These are phyloP conservation scores for Scortum barcoo DNA, from an alignment of 2,113 vertebrate species.

Conservation along the genomic window DNA sequence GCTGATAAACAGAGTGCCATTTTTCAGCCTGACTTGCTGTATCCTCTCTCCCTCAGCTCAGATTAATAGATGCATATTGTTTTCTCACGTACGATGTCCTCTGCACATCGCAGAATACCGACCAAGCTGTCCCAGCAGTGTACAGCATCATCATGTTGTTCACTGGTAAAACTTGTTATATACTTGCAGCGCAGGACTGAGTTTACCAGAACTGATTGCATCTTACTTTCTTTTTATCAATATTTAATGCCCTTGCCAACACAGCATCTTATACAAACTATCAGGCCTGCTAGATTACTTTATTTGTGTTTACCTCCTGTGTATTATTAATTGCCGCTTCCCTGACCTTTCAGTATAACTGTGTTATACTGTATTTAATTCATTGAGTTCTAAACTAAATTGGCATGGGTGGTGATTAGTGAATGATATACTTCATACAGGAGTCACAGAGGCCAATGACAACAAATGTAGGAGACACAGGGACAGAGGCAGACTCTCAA, in stretches of 20 bases:
- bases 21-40: not conserved
- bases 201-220: conserved; percentile 14
- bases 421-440: not conserved
- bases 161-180: not conserved
- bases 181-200: not conserved
- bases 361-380: conserved; percentile 40
- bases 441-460: not conserved
- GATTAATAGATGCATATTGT: not conserved
- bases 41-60: not conserved
- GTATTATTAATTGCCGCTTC: conserved; percentile 21
- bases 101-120: not conserved
- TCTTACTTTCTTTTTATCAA: conserved; percentile 47
- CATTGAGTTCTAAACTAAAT: conserved; percentile 16
- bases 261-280: not conserved
- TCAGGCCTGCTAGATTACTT: conserved; percentile 19
- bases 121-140: not conserved
- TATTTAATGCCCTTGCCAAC: conserved; percentile 39
- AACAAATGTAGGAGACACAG: not conserved
- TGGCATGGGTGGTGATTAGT: not conserved
- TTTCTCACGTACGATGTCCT: not conserved
- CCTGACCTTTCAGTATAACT: conserved; percentile 16
- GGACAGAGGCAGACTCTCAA: not conserved
- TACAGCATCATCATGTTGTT: not conserved
- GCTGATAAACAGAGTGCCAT: not conserved
- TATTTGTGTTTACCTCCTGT: conserved; percentile 24